phyloP scores from a whole-genome alignment of 2,888 invertebrate genomes.

The Diploptera punctata region DNA sequence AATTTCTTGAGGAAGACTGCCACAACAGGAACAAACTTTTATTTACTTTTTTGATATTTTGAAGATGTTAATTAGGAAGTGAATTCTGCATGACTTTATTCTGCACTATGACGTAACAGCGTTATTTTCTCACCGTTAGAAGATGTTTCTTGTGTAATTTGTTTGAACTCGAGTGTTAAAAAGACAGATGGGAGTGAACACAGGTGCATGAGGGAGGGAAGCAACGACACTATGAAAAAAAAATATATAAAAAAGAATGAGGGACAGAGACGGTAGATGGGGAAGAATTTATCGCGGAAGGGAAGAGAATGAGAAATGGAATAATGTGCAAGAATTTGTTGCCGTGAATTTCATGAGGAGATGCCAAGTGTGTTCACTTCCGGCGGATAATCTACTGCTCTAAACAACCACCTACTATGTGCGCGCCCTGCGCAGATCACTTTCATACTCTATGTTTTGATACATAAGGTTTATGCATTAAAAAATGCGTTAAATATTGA shows the following conservation, averaged over 20 bases:
- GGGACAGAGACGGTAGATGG: constrained; percentile 2
- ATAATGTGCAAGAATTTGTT: constrained; percentile 37
- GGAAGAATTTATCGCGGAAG: constrained; percentile 27
- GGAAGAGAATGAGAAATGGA: constrained; percentile 31
- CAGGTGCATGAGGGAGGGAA: constrained; percentile 33
- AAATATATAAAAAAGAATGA: constrained; percentile 22
- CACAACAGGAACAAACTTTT: no score
- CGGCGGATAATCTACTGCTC: not conserved
- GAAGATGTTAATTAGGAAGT: no score
- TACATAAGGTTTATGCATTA: no score
- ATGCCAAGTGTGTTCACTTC: not conserved
- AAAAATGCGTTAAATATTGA: no score
- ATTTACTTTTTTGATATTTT: no score
- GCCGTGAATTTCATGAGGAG: constrained; percentile 30
- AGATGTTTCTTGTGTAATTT: constrained; percentile 39
- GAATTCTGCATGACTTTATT: not conserved
- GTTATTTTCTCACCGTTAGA: constrained; percentile 35
- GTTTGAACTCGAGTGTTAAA: constrained; percentile 39
- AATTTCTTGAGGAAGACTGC: no score
- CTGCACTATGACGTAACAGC: not conserved
- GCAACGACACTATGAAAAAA: constrained; percentile 16
- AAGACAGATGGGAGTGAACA: constrained; percentile 35
- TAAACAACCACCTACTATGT: not conserved
- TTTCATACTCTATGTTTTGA: no score
- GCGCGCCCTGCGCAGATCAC: no score